These are phyloP conservation scores for Helleia helle DNA, from an alignment of 2,888 invertebrate species.

Conservation along the genomic window DNA sequence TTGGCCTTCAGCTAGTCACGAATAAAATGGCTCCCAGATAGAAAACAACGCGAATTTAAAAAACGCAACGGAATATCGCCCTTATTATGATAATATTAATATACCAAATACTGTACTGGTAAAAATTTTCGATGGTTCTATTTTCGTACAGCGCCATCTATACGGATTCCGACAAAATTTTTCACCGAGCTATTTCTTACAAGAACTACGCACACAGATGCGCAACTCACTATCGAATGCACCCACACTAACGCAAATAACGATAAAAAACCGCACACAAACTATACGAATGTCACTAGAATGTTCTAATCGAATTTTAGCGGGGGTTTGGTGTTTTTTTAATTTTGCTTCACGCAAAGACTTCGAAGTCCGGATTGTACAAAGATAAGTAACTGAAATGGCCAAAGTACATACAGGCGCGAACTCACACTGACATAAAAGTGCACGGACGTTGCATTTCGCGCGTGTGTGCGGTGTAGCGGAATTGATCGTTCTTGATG, in stretches of 20 bases:
- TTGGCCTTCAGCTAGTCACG: constrained; percentile 21
- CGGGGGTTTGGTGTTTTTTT: too few species aligned
- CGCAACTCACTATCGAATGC: constrained; percentile 61
- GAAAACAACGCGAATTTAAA: constrained; percentile 17
- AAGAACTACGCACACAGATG: constrained; percentile 56
- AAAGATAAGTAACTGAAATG: constrained; percentile 60
- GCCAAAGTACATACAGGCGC: constrained; percentile 60
- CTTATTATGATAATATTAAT: constrained; percentile 16
- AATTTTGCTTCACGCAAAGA: constrained; percentile 24
- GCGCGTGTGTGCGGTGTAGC: constrained; percentile 42
- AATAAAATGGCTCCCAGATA: constrained; percentile 23
- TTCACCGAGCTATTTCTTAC: constrained; percentile 70
- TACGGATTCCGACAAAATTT: constrained; percentile 63
- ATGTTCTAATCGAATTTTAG: too few species aligned
- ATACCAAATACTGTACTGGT: constrained; percentile 13
- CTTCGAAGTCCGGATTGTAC: constrained; percentile 37
- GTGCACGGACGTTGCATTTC: constrained; percentile 49
- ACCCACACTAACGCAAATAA: constrained; percentile 70
- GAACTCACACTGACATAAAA: constrained; percentile 42
- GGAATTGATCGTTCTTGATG: constrained; percentile 27
- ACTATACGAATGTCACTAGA: too few species aligned
- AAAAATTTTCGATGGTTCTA: constrained; percentile 51
- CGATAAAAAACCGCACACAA: constrained; percentile 67
- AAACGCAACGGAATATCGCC: constrained; percentile 23
- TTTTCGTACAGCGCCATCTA: constrained; percentile 65